Percentiles rank a stretch among this genome's conserved stretches.
These are phyloP conservation scores for Pelodytes ibericus DNA, from an alignment of 2,797 vertebrate genomes.

Conservation along the genomic window DNA sequence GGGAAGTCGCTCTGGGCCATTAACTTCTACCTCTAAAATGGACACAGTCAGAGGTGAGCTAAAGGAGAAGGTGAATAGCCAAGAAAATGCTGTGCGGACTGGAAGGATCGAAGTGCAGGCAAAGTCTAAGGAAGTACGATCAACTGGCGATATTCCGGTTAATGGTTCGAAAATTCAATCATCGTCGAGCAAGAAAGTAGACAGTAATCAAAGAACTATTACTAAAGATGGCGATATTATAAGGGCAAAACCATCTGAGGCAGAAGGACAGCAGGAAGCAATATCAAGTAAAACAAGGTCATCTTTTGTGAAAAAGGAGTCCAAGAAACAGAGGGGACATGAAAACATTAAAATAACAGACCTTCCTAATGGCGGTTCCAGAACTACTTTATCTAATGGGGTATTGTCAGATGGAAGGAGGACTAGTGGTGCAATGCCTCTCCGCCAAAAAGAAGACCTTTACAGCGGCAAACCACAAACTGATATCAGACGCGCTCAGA, in stretches of 20 bases:
- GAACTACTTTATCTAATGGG: conserved; percentile 69
- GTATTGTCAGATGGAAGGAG: conserved; percentile 61
- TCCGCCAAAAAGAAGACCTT: conserved; percentile 59
- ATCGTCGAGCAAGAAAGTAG: conserved; percentile 55
- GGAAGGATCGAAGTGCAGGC: conserved; percentile 37
- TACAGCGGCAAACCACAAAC: conserved; percentile 63
- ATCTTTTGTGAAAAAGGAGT: conserved; percentile 78
- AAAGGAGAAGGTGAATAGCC: conserved; percentile 69
- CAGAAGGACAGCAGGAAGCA: conserved; percentile 69
- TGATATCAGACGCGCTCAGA: conserved; percentile 80
- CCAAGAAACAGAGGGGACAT: conserved; percentile 64
- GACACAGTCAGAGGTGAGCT: conserved; percentile 66
- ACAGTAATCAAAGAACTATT: conserved; percentile 57
- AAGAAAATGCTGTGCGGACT: conserved; percentile 64
- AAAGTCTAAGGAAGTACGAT: conserved; percentile 38
- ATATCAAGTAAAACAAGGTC: conserved; percentile 77
- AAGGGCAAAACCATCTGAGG: conserved; percentile 63
- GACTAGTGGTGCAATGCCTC: conserved; percentile 54
- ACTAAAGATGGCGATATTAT: conserved; percentile 44
- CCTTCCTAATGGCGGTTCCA: conserved; percentile 60
- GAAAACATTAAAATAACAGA: conserved; percentile 58
- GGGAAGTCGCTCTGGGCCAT: conserved; percentile 64
- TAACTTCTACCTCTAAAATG: conserved; percentile 60
- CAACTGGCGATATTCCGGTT: conserved; percentile 61
- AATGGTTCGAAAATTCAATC: conserved; percentile 60